Conservation (phyloP, 2,113 vertebrate genomes). For the Sitta europaea region DNA sequence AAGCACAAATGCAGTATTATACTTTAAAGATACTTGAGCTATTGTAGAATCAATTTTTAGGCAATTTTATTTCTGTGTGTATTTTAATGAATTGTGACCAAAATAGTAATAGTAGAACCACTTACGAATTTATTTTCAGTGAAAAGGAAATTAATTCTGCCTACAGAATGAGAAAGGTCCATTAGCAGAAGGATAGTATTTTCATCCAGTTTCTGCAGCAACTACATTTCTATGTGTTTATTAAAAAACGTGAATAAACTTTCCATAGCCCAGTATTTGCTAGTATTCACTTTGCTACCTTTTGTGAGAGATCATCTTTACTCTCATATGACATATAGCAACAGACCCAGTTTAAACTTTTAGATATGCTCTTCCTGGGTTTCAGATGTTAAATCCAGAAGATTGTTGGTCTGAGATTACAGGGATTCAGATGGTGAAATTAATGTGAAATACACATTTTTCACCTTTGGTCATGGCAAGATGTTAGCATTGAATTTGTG, state of each 20-base stretch:
- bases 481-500: background rate
- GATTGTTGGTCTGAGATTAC: background rate
- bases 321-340: background rate
- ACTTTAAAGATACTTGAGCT: background rate
- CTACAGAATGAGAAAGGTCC: background rate
- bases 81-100: background rate
- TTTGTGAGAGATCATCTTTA: background rate
- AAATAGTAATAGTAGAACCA: background rate
- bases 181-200: background rate
- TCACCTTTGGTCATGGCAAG: background rate
- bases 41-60: background rate
- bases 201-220: background rate
- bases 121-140: background rate
- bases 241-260: background rate
- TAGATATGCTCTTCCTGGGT: background rate
- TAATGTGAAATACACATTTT: background rate
- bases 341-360: background rate
- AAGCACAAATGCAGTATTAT: background rate
- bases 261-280: background rate
- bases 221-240: background rate
- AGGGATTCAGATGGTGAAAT: background rate
- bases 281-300: background rate
- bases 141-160: background rate
- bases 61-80: background rate
- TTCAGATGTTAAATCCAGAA: background rate